Conservation (phyloP, 2,888 invertebrate species). For the Pseudolycoriella hygida region DNA sequence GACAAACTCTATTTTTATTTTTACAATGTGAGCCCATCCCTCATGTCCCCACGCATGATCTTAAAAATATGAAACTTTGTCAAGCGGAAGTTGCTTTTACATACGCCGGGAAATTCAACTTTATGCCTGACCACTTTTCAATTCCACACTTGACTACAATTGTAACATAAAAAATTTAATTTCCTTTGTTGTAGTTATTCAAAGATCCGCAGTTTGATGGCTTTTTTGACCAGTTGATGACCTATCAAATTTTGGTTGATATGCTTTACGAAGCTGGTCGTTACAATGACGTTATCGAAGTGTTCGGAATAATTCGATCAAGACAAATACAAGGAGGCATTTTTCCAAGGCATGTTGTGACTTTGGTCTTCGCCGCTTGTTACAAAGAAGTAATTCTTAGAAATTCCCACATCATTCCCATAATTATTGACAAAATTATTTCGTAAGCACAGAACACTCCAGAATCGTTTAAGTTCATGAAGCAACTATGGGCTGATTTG, state of each 20-base stretch:
- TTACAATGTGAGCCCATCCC: too few species aligned
- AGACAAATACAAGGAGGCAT: constrained; percentile 36
- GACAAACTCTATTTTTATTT: too few species aligned
- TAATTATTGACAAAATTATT: neutral
- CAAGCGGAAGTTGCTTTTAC: too few species aligned
- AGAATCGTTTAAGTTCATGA: constrained; percentile 43
- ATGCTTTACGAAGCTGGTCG: constrained; percentile 46
- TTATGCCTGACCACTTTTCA: too few species aligned
- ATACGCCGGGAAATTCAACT: too few species aligned
- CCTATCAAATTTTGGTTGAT: constrained; percentile 51
- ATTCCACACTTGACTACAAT: too few species aligned
- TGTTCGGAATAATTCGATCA: constrained; percentile 40
- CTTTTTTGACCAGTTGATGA: constrained; percentile 55
- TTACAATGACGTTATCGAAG: constrained; percentile 45
- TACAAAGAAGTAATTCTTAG: constrained; percentile 45
- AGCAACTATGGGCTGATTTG: constrained; percentile 42
- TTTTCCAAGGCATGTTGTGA: constrained; percentile 48
- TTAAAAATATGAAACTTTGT: too few species aligned
- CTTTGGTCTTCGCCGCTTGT: constrained; percentile 50
- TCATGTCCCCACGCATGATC: too few species aligned
- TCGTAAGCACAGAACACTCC: constrained; percentile 43
- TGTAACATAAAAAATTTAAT: too few species aligned
- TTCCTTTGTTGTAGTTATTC: constrained; percentile 36
- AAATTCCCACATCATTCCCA: neutral
- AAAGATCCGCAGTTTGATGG: constrained; percentile 38